Base-by-base conservation (phyloP, 2,113 vertebrate genomes). In the Neodon shergylaensis region DNA sequence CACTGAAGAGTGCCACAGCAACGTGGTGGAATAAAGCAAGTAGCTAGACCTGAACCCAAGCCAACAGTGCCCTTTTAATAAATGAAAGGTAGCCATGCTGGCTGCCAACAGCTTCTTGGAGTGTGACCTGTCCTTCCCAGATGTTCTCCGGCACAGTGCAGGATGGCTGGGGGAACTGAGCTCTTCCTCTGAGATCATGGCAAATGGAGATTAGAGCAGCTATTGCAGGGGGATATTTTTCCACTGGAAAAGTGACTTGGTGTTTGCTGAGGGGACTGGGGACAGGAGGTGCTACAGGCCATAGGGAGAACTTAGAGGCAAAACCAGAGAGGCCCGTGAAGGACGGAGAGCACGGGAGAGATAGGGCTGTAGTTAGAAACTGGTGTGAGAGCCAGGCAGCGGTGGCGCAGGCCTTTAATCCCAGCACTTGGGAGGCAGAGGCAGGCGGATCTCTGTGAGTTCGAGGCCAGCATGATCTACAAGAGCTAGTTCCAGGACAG, bases 231-330 rank as follows among this genome's bases (percentile, higher is more conserved):
- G 42, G 82, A 7, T 12, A 58, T 17, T 24, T 90, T 85, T 68
- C 96, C 74, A 91, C 17, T 85, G 83, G n/a, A 5, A 22, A 84
- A 88, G 36, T 87, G 66, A 79, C 89, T 94, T 66, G 24, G 58
- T 58, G 39, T 77, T 52, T 86, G 88, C 81, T 92, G 52, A 9
- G 36, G 73, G 42, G 74, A 12, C 54, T 74, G 77, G 81, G 76
- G 79, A 49, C 79, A 54, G 39, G 74, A 21, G 65, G 70, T 77
- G 36, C 5, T 36, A 4, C 39, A 63, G 76, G 66, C 42, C 47
- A 36, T 6, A n/a, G 39, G 88, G 68, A 66, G 68, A 2, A 81
- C 65, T 44, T 85, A 76, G 95, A 86, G 16, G 39, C 72, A 33
- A 33, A 22, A 54, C 85, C 52, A 87, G 21, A 24, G 39, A 58